These are phyloP conservation scores for Brachynemurus nebulosus DNA, from an alignment of 2,888 invertebrate genomes.

Conservation along the genomic window DNA sequence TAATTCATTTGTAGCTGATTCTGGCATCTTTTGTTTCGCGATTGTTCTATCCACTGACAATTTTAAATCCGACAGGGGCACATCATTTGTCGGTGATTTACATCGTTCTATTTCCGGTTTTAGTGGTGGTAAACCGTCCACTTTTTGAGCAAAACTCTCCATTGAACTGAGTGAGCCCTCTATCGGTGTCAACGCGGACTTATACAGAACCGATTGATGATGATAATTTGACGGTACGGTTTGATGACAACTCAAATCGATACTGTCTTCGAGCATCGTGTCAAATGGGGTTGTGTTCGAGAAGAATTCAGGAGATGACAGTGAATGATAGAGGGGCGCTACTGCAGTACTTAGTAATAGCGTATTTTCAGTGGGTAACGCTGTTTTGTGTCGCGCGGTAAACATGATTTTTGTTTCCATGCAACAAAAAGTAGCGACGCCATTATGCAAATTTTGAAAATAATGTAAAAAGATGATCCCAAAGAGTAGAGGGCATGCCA, in stretches of 20 bases:
- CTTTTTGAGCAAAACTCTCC: not conserved
- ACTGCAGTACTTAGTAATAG: not conserved
- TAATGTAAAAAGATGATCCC: too few species aligned
- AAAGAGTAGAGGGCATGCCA: too few species aligned
- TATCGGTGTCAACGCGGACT: not conserved
- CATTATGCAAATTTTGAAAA: too few species aligned
- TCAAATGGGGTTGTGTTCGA: not conserved
- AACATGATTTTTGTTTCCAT: too few species aligned
- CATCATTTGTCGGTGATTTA: constrained; percentile 16
- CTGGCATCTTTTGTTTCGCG: constrained; percentile 24
- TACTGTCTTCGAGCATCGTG: not conserved
- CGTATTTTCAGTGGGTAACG: constrained; percentile 2
- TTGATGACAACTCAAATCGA: too few species aligned
- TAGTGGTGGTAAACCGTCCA: not conserved
- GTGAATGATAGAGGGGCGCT: constrained; percentile 5
- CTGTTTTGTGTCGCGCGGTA: too few species aligned
- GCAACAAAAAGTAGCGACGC: too few species aligned
- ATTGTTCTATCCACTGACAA: constrained; percentile 1
- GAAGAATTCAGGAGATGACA: constrained; percentile 8
- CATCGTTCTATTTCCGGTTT: not conserved
- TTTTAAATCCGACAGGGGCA: constrained; percentile 13
- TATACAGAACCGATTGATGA: constrained; percentile 1
- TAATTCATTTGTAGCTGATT: constrained; percentile 54
- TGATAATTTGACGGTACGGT: not conserved
- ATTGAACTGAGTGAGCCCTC: not conserved